phyloP scores from a whole-genome alignment of 2,888 invertebrate genomes.

The Phyllotreta striolata region DNA sequence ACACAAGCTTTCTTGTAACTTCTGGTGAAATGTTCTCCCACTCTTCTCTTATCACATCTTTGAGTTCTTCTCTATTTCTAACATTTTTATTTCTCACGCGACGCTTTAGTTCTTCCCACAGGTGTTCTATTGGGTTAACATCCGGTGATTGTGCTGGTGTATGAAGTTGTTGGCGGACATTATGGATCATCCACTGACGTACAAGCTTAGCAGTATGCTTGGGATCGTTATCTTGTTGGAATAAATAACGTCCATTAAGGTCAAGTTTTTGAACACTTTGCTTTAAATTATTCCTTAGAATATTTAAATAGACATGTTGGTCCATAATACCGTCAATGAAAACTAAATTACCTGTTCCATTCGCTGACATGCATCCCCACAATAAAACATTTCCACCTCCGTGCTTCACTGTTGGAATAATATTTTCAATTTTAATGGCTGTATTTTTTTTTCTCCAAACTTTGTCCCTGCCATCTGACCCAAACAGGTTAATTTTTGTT shows the following conservation, averaged over 20 bases:
- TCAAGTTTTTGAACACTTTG: neutral
- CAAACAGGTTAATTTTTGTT: slow-evolving; percentile 3
- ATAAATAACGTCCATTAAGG: neutral
- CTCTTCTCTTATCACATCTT: no score
- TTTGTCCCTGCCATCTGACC: neutral
- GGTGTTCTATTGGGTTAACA: neutral
- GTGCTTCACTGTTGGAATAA: neutral
- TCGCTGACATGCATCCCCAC: neutral
- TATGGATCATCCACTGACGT: slow-evolving; percentile 1
- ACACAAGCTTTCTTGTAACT: neutral
- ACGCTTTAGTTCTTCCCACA: neutral
- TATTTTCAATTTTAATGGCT: neutral
- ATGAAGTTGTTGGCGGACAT: slow-evolving; percentile 1
- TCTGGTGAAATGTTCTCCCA: neutral
- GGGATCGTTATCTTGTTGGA: slow-evolving; percentile 1
- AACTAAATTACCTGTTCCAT: neutral
- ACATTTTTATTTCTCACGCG: neutral
- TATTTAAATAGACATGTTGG: neutral
- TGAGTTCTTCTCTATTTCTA: neutral
- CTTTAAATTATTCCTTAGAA: neutral
- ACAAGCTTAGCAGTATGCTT: neutral
- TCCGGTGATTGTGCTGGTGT: neutral
- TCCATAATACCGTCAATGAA: neutral
- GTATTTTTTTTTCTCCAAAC: neutral
- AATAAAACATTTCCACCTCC: neutral